Evolutionary conservation across 2,113 vertebrate species (phyloP).

Genomic region (Misgurnus anguillicaudatus): DNA sequence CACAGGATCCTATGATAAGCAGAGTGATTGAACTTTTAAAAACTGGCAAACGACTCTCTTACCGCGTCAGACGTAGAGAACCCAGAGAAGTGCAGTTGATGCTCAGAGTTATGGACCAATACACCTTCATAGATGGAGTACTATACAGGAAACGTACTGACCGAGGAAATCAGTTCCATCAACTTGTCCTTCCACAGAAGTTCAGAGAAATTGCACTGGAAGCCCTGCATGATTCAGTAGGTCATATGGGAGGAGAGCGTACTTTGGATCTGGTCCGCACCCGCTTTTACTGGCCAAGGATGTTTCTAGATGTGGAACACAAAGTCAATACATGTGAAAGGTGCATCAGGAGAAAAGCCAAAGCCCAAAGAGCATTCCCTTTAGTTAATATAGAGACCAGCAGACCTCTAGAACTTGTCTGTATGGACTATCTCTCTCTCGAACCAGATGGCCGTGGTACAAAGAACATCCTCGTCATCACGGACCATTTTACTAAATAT

Average conservation of each 20-base stretch:
- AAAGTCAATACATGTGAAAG: no score
- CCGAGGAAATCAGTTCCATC: neutral
- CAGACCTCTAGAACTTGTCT: constrained; percentile 36
- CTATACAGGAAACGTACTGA: neutral
- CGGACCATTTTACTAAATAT: no score
- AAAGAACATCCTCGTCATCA: no score
- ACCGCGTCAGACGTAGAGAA: constrained; percentile 5
- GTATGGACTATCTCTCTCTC: constrained; percentile 44
- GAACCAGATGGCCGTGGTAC: constrained; percentile 22
- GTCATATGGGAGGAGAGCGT: no score
- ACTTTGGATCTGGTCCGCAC: no score
- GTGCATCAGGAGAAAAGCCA: no score
- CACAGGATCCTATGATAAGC: constrained; percentile 21
- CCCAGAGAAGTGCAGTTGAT: constrained; percentile 12
- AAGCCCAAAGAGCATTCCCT: neutral
- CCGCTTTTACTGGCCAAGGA: no score
- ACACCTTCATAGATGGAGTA: neutral
- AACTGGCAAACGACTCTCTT: constrained; percentile 14
- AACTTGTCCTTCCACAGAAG: neutral
- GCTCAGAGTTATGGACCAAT: neutral
- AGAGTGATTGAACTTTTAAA: constrained; percentile 18
- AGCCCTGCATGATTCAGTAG: no score
- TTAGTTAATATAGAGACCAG: constrained; percentile 8
- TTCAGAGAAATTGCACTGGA: no score
- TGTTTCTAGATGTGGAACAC: no score